Evolutionary conservation across 2,113 vertebrate genomes (phyloP), one percentile per base, ranked within the genome.

Genomic region (Psittacula cyanocephala): DNA sequence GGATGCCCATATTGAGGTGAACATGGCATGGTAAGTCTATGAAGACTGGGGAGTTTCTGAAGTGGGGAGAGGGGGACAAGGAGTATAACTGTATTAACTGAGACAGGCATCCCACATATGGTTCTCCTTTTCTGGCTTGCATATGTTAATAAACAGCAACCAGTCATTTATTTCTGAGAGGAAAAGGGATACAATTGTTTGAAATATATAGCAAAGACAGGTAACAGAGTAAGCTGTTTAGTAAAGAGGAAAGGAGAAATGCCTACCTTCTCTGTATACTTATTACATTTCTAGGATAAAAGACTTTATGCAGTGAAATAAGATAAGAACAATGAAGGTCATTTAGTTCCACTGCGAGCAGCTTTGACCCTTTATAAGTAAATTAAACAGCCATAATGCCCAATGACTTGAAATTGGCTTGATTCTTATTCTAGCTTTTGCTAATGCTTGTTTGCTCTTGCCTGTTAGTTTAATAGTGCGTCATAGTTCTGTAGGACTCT

Each of bases 1-100:
- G 87, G 98, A 98, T 43, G 98, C 98, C 53, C 98, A 98, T 86
- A 84, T 98, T 82, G 98, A 99, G 95, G 98, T 98, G 57, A 98
- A 98, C 7, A 8, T 91, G 8, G 95, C 97, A 19, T 98, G 94
- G 95, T 97, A 89, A 96, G 93, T 4, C 35, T 23, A 23, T 14
- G 24, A 67, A 19, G 11, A 31, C 19, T 76, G 22, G 5, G 18
- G 20, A 25, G 12, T 18, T 55, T 55, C 46, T 37, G 37, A 64
- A 67, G 62, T 63, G 31, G 29, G 19, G 18, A 55, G 46, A 37
- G 53, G 24, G 39, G 37, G 15, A 49, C n/a, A 62, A 60, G 17
- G 29, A 79, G 22, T 71, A 13, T 67, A 47, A n/a, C 31, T 74
- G 17, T 28, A 22, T 53, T 49, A 50, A 20, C 24, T 63, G 60